Evolutionary conservation across 2,888 invertebrate genomes (phyloP).

Genomic region (Chymomyza caudatula): DNA sequence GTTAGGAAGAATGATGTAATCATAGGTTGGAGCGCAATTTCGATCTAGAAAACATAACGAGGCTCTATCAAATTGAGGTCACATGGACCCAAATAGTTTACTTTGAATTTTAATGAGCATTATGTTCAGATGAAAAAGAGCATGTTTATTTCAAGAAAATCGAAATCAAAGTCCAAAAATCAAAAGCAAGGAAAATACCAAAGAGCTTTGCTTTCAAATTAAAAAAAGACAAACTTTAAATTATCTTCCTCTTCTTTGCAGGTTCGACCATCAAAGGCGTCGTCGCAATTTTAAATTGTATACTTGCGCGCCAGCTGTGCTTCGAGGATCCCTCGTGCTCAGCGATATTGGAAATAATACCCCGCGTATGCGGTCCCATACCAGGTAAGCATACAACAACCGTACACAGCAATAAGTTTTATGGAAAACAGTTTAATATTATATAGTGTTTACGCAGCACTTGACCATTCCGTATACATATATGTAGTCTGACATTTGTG

Average conservation of each 20-base stretch:
- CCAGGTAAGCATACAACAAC: constrained; percentile 83
- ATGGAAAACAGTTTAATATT: constrained; percentile 16
- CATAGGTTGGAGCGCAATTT: too few relatives aligned
- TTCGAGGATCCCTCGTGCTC: constrained; percentile 94
- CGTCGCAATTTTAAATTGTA: constrained; percentile 91
- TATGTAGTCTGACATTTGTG: constrained; percentile 15
- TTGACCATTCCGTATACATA: constrained; percentile 23
- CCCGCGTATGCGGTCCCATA: constrained; percentile 93
- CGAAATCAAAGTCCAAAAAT: too few relatives aligned
- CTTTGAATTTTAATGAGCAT: too few relatives aligned
- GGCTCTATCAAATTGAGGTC: too few relatives aligned
- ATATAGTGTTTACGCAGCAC: constrained; percentile 3
- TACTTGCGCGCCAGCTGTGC: constrained; percentile 91
- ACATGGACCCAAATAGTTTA: too few relatives aligned
- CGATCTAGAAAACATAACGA: too few relatives aligned
- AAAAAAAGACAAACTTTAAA: too few relatives aligned
- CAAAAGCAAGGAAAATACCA: too few relatives aligned
- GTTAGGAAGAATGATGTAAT: too few relatives aligned
- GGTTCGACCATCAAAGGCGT: constrained; percentile 88
- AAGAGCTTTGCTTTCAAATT: too few relatives aligned
- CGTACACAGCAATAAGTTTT: constrained; percentile 11
- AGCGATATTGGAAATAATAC: constrained; percentile 93
- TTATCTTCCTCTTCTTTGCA: constrained; percentile 76
- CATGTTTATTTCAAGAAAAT: too few relatives aligned
- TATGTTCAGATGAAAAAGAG: too few relatives aligned